These are phyloP conservation scores for Patiria pectinifera DNA, from an alignment of 53 echinoderm and acorn worm genomes.

Conservation along the genomic window DNA sequence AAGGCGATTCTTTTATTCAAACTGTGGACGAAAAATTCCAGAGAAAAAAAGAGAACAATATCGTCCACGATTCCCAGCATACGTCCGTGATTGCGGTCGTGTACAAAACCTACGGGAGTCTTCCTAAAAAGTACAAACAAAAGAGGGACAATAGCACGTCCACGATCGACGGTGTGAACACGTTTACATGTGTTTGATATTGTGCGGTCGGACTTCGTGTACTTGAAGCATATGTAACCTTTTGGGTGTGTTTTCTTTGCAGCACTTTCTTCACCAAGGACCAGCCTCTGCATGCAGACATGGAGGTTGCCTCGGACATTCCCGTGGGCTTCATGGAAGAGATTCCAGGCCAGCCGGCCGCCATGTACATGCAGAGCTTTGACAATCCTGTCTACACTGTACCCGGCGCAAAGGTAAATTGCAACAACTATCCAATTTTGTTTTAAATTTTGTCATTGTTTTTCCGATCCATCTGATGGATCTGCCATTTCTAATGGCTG, in stretches of 20 bases:
- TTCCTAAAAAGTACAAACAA: too few relatives aligned
- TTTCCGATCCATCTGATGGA: too few relatives aligned
- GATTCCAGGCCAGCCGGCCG: constrained; percentile 45
- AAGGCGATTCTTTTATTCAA: too few relatives aligned
- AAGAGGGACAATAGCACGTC: too few relatives aligned
- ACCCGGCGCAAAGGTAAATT: constrained; percentile 43
- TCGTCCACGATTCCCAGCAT: too few relatives aligned
- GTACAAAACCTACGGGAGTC: too few relatives aligned
- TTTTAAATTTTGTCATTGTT: background rate
- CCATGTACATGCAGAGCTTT: constrained; percentile 74
- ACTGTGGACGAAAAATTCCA: too few relatives aligned
- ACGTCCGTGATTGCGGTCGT: too few relatives aligned
- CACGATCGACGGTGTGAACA: too few relatives aligned
- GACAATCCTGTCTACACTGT: constrained; percentile 92
- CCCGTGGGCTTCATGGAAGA: constrained; percentile 71
- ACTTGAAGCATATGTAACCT: background rate
- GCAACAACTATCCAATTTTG: background rate
- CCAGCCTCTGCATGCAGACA: constrained; percentile 85
- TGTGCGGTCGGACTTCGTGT: background rate
- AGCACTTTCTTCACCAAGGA: constrained; percentile 69
- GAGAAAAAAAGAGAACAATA: too few relatives aligned
- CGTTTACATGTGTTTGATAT: too few relatives aligned
- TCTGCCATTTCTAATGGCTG: too few relatives aligned
- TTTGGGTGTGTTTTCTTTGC: background rate
- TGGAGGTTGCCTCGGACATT: constrained; percentile 78